phyloP scores from a whole-genome alignment of 2,797 vertebrate genomes.

The Propithecus perrieri region DNA sequence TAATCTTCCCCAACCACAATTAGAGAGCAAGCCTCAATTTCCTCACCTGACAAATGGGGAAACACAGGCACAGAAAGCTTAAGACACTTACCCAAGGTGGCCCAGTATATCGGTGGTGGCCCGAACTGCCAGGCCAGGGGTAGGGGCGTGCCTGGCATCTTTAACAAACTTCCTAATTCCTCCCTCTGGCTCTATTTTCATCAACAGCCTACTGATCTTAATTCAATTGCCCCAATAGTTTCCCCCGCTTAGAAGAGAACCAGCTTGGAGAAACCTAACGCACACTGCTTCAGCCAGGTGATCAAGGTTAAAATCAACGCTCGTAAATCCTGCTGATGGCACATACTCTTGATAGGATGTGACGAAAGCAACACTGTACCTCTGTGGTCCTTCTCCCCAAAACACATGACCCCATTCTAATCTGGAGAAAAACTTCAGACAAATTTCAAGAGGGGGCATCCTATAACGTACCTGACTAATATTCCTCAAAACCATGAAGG shows the following conservation, averaged over 20 bases:
- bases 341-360: not conserved
- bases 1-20: not conserved
- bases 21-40: not conserved
- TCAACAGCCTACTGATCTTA: not conserved
- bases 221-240: not conserved
- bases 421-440: not conserved
- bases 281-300: not conserved
- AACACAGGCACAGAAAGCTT: not conserved
- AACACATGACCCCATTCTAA: not conserved
- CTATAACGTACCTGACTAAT: not conserved
- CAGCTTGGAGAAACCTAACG: not conserved
- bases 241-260: not conserved
- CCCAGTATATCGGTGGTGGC: not conserved
- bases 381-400: not conserved
- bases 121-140: not conserved
- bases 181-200: not conserved
- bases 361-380: not conserved
- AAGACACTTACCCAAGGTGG: not conserved
- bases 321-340: no score
- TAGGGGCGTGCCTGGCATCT: accelerated
- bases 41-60: not conserved
- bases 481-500: not conserved
- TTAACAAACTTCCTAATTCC: not conserved
- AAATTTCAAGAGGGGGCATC: no score
- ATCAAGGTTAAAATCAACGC: not conserved